Percentiles rank a stretch among this genome's conserved stretches.
Conservation (phyloP, 2,113 vertebrate genomes). For the Tympanuchus pallidicinctus region DNA sequence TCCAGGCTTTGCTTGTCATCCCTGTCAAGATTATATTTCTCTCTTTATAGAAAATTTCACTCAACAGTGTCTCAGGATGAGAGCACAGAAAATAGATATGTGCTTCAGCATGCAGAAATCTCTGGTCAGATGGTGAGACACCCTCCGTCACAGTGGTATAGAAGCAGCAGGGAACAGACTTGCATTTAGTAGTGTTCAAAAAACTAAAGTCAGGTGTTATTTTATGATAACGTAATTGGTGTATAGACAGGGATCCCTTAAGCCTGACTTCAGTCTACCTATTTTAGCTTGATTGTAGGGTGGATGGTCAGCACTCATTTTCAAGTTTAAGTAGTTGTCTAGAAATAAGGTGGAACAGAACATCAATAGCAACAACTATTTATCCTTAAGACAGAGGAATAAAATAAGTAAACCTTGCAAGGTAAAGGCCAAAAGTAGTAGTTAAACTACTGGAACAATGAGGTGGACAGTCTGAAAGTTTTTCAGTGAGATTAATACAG, state of each 20-base stretch:
- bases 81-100: background rate
- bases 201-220: background rate
- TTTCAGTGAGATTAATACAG: constrained; percentile 8
- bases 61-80: background rate
- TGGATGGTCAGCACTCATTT: background rate
- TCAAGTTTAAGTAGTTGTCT: background rate
- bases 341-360: background rate
- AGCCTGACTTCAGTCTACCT: background rate
- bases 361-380: background rate
- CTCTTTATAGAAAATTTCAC: background rate
- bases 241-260: background rate
- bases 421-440: background rate
- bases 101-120: background rate
- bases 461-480: background rate
- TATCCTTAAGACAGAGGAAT: background rate
- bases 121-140: background rate
- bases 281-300: background rate
- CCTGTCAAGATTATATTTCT: background rate
- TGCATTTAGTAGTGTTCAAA: background rate
- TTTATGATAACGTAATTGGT: background rate
- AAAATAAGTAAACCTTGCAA: background rate
- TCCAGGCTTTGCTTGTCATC: background rate
- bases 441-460: constrained; percentile 9
- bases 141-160: background rate
- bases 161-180: background rate